Evolutionary conservation across 2,888 invertebrate species (phyloP), one percentile per base, ranked within the genome.

Genomic region (Drosophila borborema): DNA sequence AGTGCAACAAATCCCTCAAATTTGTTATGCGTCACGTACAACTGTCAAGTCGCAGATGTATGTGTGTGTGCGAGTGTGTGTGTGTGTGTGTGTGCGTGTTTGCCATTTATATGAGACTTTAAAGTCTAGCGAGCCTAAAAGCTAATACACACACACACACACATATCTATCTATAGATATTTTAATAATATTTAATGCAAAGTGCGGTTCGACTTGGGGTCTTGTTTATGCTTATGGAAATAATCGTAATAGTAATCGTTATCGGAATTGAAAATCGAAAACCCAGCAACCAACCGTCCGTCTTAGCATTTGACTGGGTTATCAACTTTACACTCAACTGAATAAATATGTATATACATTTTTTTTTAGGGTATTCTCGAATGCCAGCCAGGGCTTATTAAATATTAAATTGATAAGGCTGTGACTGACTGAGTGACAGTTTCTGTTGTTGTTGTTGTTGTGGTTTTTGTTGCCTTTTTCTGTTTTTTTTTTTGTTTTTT

Each of bases 291-390:
- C 34, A 8, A 8, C 51, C 51, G n/a, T 14, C 18, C 18, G 12
- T 2, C 18, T 36, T 51, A 20, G 20, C 56, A 67, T 40, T 51
- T 14, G 53, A 51, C 64, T 75, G 67, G 76, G 86, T 78, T 88
- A 90, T 88, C 88, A 84, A 79, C 82, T 88, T 88, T 89, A 89
- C 88, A 89, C 84, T 88, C 85, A 89, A 88, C 88, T 88, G 90
- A 89, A 81, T 87, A 85, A 77, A 69, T 67, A 28, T 28, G 6
- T 28, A 23, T 23, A 23, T 23, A 4, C 3, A 23, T 28, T 5
- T 6, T 6, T 28, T 28, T 61, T 64, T 66, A 68, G 16, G 43
- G 61, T 54, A 64, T 70, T 73, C 60, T 51, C 71, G 67, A 67
- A 72, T 63, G 64, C 66, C 38, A 66, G 66, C 58, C 66, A 71